Evolutionary conservation across 2,888 invertebrate genomes (phyloP), one percentile per base, ranked within the genome.

Genomic region (Smittia sp.): DNA sequence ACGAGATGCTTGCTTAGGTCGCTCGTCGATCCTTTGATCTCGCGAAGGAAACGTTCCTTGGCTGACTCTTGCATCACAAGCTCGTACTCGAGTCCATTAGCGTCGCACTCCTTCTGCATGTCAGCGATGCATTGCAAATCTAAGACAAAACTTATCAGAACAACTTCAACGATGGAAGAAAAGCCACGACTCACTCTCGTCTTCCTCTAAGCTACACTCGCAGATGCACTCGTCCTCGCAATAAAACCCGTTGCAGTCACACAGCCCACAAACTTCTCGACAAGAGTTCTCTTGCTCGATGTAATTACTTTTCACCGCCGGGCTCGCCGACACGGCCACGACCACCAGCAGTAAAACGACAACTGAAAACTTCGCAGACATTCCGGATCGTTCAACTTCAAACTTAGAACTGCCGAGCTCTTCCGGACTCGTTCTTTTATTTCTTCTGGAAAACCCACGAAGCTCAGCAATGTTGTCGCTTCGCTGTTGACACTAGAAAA

Each of bases 211-310:
- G 75, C 80, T 80, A 67, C 82, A 83, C 75, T 83, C 83, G 73
- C 83, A 83, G 32, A 83, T 80, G 72, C 83, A 83, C 74, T 83
- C 82, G 74, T 83, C 83, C 1, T 82, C 83, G 41, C 83, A 83
- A 75, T 82, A 83, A 77, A 82, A 83, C 25, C 80, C 82, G 68
- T 80, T 75, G 69, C 82, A 82, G 18, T 79, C 79, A 63, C 83
- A 83, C 7, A 80, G 79, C 41, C 78, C 79, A 46, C 83, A 83
- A 1, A 82, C 77, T 0, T 78, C 76, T 70, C 80, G 80, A 74
- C 83, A 83, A 22, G 79, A 80, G 3, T 77, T 75, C 7, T 77
- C 78, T 22, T 80, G 78, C 24, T 78, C 77, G 1, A 78, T 75
- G 70, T 80, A 81, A 9, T 78, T 77, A 2, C 78, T 77, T 1